A percentile compares a stretch with the other conserved stretches of the same genome.
Evolutionary conservation across 1,140 invertebrate species (phyloP).

Genomic region (Macrobrachium rosenbergii): DNA sequence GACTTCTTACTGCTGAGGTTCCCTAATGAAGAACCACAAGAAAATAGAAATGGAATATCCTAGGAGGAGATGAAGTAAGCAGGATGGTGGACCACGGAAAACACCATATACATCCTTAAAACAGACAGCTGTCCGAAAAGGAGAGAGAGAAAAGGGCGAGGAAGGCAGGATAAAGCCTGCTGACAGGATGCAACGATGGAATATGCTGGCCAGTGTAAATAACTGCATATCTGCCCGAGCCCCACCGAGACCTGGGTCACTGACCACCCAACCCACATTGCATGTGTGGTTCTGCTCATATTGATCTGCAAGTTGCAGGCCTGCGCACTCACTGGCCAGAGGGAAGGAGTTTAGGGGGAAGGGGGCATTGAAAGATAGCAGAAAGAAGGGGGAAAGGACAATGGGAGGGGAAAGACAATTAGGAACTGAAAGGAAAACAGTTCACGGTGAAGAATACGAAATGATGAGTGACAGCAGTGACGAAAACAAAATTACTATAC

Average conservation of each 20-base stretch:
- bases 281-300: constrained; percentile 3
- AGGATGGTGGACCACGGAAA: too few species aligned
- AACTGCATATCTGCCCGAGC: not conserved
- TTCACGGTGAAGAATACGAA: too few species aligned
- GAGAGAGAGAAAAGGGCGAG: not conserved
- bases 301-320: constrained; percentile 5
- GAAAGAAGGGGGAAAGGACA: not conserved
- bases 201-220: not conserved
- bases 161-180: not conserved
- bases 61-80: too few species aligned
- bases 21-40: too few species aligned
- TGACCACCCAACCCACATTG: constrained; percentile 18
- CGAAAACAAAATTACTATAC: too few species aligned
- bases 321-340: not conserved
- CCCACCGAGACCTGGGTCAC: not conserved
- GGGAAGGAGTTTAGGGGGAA: not conserved
- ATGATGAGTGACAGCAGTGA: too few species aligned
- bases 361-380: not conserved
- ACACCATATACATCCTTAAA: not conserved
- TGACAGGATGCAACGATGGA: not conserved
- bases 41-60: too few species aligned
- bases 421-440: too few species aligned
- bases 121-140: not conserved
- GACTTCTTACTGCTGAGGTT: too few species aligned
- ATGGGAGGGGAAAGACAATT: not conserved